A percentile compares a stretch with the other conserved stretches of the same genome.
Evolutionary conservation across 2,888 invertebrate species (phyloP).

Genomic region (Subacronicta megacephala): DNA sequence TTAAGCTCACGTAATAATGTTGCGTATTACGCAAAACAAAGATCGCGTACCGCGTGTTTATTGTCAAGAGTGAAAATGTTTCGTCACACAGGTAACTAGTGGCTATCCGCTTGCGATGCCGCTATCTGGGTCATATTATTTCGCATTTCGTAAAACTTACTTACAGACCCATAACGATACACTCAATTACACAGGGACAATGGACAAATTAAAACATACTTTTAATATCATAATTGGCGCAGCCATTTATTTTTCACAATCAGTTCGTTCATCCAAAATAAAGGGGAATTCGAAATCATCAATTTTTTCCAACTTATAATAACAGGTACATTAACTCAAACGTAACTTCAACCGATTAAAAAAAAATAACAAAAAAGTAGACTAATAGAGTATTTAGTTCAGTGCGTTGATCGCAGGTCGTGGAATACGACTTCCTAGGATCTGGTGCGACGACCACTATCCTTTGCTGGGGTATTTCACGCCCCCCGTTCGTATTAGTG

Average conservation of each 20-base stretch:
- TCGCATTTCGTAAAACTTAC: conserved; percentile 80
- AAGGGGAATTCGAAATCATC: conserved; percentile 48
- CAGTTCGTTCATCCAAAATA: conserved; percentile 62
- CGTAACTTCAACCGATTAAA: conserved; percentile 82
- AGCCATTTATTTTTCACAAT: conserved; percentile 62
- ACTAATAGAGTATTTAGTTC: conserved; percentile 80
- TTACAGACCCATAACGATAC: conserved; percentile 69
- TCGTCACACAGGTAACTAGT: conserved; percentile 68
- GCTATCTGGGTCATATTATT: conserved; percentile 84
- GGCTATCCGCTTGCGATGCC: conserved; percentile 74
- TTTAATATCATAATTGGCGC: conserved; percentile 54
- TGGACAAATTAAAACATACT: conserved; percentile 63
- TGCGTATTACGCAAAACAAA: conserved; percentile 75
- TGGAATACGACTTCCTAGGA: conserved; percentile 65
- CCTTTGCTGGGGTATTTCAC: conserved; percentile 68
- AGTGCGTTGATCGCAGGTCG: conserved; percentile 78
- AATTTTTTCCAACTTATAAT: conserved; percentile 67
- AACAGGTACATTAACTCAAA: conserved; percentile 89
- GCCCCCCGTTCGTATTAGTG: conserved; percentile 77
- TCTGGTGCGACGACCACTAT: conserved; percentile 72
- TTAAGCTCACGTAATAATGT: conserved; percentile 55
- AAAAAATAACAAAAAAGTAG: conserved; percentile 75
- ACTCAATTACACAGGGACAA: conserved; percentile 68
- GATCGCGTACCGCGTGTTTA: conserved; percentile 73
- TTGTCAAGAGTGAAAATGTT: conserved; percentile 82